Conservation (phyloP, 2,888 invertebrate genomes). For the Loripinus fragilis region DNA sequence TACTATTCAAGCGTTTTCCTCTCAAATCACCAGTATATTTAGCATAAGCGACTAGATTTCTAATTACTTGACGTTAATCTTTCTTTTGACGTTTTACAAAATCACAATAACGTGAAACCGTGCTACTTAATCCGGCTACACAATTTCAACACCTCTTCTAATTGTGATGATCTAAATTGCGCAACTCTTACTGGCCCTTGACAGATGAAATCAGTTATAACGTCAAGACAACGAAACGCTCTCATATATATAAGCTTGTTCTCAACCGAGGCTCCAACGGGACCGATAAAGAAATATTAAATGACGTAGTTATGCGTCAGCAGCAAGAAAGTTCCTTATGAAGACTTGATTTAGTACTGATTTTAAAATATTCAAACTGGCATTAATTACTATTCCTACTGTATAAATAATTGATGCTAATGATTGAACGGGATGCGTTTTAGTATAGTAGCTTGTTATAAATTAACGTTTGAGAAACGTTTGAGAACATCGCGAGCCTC, state of each 20-base stretch:
- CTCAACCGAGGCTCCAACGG: background rate
- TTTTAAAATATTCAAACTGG: background rate
- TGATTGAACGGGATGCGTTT: background rate
- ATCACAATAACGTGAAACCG: too few species aligned
- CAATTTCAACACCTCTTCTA: slow-evolving; percentile 11
- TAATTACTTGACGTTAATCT: too few species aligned
- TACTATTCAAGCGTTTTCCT: too few species aligned
- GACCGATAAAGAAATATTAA: background rate
- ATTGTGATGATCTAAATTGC: slow-evolving; percentile 14
- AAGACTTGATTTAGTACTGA: background rate
- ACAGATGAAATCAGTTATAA: background rate
- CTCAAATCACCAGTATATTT: too few species aligned
- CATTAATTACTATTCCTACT: background rate
- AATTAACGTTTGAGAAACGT: too few species aligned
- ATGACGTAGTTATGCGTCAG: background rate
- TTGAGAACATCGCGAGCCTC: background rate
- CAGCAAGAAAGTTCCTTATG: background rate
- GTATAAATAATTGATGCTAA: background rate
- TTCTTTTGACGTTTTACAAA: too few species aligned
- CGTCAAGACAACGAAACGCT: background rate
- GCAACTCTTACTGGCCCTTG: background rate
- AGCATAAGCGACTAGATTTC: too few species aligned
- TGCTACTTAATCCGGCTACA: background rate
- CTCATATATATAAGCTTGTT: background rate
- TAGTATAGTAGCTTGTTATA: background rate